Evolutionary conservation across 2,888 invertebrate genomes (phyloP), one percentile per base, ranked within the genome.

Genomic region (Erebia epiphron): DNA sequence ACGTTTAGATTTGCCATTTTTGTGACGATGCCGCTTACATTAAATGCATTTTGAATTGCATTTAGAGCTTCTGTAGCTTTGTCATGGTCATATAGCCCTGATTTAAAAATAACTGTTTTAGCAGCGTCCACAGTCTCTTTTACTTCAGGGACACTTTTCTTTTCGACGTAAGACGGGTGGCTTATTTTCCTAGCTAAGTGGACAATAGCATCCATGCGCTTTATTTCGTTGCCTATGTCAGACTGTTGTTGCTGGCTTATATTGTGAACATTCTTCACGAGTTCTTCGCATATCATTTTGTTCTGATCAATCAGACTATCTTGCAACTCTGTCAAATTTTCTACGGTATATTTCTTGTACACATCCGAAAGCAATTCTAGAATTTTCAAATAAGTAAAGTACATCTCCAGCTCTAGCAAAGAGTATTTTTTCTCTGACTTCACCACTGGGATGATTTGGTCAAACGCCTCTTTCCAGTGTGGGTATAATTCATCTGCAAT

Each of bases 1-100:
- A 95, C 90, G 63, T 96, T 94, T 86, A 94, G 81, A 52, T 92
- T 86, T 80, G 96, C 95, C 68, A 79, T 75, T 73, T 80, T 83
- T 5, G 76, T 75, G 2, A 85, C 74, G 7, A 83, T 75, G 1
- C 78, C 82, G 14, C 75, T 80, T 1, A 83, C 72, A 46, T 89
- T 86, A 2, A 89, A 73, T 5, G 46, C 73, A 2, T 80, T 60
- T 73, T 89, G 78, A 7, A 92, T 72, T n/a, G 62, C 61, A 63
- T 79, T 78, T 0, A 92, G 75, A 1, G 80, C 73, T 18, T 73
- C 71, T 11, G 82, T 52, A n/a, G 85, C 80, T 16, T 73, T 71
- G 0, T 79, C 72, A 74, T 86, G 82, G 21, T 86, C 64, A 73
- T 83, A 91, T 43, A 77, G 70, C 1, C 75, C 66, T 56, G 80